Evolutionary conservation across 2,888 invertebrate species (phyloP).

Genomic region (Agrotis exclamationis): DNA sequence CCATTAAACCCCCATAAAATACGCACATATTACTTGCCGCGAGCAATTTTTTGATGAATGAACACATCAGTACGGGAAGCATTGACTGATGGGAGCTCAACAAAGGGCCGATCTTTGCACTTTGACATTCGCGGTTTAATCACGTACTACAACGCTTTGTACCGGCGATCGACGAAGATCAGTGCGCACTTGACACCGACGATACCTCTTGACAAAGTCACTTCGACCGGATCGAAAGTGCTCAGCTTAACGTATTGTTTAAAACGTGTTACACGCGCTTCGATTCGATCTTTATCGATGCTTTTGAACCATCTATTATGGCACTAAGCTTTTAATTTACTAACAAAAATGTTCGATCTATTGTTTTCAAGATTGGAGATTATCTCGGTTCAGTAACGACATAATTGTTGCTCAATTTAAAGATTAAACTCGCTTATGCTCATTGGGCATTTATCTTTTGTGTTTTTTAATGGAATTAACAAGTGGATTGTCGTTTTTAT

Average conservation of each 20-base stretch:
- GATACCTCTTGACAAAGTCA: slow-evolving; percentile 83
- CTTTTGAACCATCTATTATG: slow-evolving; percentile 55
- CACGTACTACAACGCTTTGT: slow-evolving; percentile 84
- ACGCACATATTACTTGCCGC: slow-evolving; percentile 70
- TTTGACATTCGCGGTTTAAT: slow-evolving; percentile 91
- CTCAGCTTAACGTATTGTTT: slow-evolving; percentile 70
- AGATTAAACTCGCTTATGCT: slow-evolving; percentile 58
- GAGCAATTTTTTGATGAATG: slow-evolving; percentile 86
- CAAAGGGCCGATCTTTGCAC: slow-evolving; percentile 90
- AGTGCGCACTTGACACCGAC: slow-evolving; percentile 85
- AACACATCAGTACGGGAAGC: slow-evolving; percentile 80
- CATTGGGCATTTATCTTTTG: slow-evolving; percentile 55
- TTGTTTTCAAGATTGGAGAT: slow-evolving; percentile 54
- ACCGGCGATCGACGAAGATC: slow-evolving; percentile 79
- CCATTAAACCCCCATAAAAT: slow-evolving; percentile 59
- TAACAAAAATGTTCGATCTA: slow-evolving; percentile 59
- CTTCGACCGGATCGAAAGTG: slow-evolving; percentile 76
- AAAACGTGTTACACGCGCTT: slow-evolving; percentile 66
- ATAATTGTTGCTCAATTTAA: slow-evolving; percentile 64
- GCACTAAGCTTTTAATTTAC: slow-evolving; percentile 64
- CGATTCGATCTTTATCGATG: slow-evolving; percentile 72
- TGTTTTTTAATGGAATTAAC: slow-evolving; percentile 58
- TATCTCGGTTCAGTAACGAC: slow-evolving; percentile 48
- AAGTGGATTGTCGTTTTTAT: slow-evolving; percentile 55
- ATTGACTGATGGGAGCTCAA: slow-evolving; percentile 81